Conservation (phyloP, 2,888 invertebrate species). For the Allophyes oxyacanthae region DNA sequence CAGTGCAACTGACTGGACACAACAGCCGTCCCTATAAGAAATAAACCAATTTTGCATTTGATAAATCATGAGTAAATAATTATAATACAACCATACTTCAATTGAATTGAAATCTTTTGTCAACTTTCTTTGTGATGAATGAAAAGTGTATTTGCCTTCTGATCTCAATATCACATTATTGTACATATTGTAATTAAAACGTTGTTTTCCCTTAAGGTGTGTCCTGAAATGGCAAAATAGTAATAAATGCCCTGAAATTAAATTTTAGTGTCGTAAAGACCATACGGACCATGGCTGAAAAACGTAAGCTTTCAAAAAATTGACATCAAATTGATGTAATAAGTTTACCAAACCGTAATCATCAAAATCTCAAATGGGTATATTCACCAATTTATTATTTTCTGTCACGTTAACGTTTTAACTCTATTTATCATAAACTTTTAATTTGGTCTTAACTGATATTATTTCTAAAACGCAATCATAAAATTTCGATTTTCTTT, state of each 20-base stretch:
- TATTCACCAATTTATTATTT: constrained; percentile 30
- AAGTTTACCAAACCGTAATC: constrained; percentile 12
- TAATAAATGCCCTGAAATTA: constrained; percentile 36
- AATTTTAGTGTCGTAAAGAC: constrained; percentile 27
- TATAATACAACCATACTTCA: neutral
- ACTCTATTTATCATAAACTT: constrained; percentile 6
- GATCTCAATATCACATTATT: constrained; percentile 80
- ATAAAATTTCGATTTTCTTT: constrained; percentile 4
- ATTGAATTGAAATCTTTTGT: neutral
- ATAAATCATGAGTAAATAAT: neutral
- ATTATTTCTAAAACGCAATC: constrained; percentile 14
- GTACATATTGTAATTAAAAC: constrained; percentile 87
- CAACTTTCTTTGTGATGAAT: constrained; percentile 74
- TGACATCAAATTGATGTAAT: constrained; percentile 14
- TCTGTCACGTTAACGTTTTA: constrained; percentile 28
- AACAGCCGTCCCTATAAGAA: neutral
- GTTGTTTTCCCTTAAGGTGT: constrained; percentile 68
- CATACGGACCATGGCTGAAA: constrained; percentile 10
- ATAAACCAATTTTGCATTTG: constrained; percentile 1
- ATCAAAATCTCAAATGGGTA: constrained; percentile 29
- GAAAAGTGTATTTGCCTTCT: constrained; percentile 75
- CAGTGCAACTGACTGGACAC: neutral
- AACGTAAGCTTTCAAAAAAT: constrained; percentile 5
- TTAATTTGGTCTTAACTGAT: constrained; percentile 1
- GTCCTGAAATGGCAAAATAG: constrained; percentile 58